Base-by-base conservation (phyloP, 2,113 vertebrate species). In the Nesoenas mayeri region DNA sequence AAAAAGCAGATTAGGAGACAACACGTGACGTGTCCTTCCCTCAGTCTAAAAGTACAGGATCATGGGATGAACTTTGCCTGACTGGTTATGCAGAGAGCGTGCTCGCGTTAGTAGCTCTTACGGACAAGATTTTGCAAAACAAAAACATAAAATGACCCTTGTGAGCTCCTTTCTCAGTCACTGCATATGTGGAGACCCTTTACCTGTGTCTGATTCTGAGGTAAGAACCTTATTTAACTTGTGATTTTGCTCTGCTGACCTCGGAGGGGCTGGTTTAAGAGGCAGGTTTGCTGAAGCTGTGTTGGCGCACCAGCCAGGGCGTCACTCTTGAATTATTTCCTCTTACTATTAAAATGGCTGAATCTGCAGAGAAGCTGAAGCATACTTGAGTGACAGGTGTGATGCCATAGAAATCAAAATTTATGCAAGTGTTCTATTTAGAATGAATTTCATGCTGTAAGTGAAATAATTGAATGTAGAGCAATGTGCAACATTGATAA, bases 91-190 rank as follows among this genome's bases (percentile, higher is more conserved):
- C 67, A 93, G 84, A 64, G 60, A 75, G 66, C 14, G 20, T 72
- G 34, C 66, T 91, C n/a, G 10, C 34, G 26, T 88, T 82, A 64
- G 70, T 90, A 86, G 77, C 48, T 92, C 77, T 67, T 74, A 85
- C 24, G 5, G 85, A 91, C 22, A 24, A 67, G 92, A 29, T 29
- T 75, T 79, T 81, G 56, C 5, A 13, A 73, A 94, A 69, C 48
- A 58, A 65, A 89, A 85, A 0, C 28, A 32, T 19, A 92, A 81
- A 87, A 98, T 97, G 98, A 81, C 95, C 53, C 36, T 97, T 29
- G 24, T 96, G 74, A 95, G 95, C 95, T 98, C 98, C 97, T 95
- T 99, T 93, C 97, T 98, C 88, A 98, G 98, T 85, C 98, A 98
- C 81, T 99, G 99, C 88, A 51, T 99, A 42, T 99, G 97, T 84